Evolutionary conservation across 1,140 invertebrate species (phyloP), one percentile per base, ranked within the genome.

Genomic region (Drosophila cardini): DNA sequence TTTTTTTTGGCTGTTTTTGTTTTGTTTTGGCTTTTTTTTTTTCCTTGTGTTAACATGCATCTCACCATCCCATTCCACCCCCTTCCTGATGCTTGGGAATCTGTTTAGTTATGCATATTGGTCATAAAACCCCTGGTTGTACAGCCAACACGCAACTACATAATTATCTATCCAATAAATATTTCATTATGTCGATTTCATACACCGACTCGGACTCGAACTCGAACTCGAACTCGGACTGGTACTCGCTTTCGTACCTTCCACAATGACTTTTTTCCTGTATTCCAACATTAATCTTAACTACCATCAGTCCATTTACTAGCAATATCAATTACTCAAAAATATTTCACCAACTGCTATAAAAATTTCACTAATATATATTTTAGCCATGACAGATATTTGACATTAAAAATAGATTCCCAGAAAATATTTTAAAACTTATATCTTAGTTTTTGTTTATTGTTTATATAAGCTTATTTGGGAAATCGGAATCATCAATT

Each of bases 131-230:
- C 69, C 9, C 46, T 26, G 26, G 62, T 36, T 26, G 11, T 43
- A 43, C 53, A 7, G 1, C 11, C 15, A 26, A 42, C 55, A 50
- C 30, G 34, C 52, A 67, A 67, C 63, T 4, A 52, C 48, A 34
- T 72, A 72, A 72, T 72, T 72, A 45, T 53, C 45, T 36, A 36
- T 64, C 53, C 32, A 58, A 50, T 67, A 57, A 67, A 67, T 58
- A 67, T 43, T 67, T 52, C 16, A 50, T 65, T n/a, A 52, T 15
- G 26, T 36, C 36, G 7, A 63, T 53, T 53, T n/a, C 21, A 26
- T 26, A 26, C 21, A 4, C 21, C 4, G 21, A 26, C 21, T 26
- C 2, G 4, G 21, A 26, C 21, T 26, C 21, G 21, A 5, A 26
- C 4, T 4, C 4, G 21, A 5, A 26, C 21, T 5, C 21, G 4